These are phyloP conservation scores for Sakesphorus luctuosus DNA, from an alignment of 2,113 vertebrate genomes.

Conservation along the genomic window DNA sequence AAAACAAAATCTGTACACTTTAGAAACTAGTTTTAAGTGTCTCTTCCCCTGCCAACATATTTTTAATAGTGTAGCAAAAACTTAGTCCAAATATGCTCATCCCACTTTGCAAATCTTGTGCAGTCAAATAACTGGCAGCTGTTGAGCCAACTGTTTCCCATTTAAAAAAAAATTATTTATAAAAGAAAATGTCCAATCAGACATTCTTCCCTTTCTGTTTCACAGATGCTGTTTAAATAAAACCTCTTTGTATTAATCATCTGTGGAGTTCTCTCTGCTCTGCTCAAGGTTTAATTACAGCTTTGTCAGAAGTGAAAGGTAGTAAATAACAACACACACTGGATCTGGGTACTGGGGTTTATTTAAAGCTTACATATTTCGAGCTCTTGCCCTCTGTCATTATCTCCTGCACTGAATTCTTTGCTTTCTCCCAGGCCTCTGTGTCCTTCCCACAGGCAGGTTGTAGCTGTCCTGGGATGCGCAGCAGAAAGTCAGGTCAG, in stretches of 20 bases:
- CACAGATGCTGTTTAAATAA: slow-evolving; percentile 20
- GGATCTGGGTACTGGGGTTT: neutral
- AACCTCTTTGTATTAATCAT: slow-evolving; percentile 1
- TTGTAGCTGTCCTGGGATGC: accelerated
- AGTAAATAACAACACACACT: neutral
- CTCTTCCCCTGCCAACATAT: neutral
- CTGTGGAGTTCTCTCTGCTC: neutral
- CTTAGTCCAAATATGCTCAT: slow-evolving; percentile 31
- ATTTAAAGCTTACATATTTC: neutral
- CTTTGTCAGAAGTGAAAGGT: neutral
- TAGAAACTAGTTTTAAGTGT: neutral
- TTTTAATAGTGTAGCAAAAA: slow-evolving; percentile 28
- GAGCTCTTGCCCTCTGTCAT: neutral
- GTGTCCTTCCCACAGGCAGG: neutral
- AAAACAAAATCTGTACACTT: slow-evolving; percentile 22
- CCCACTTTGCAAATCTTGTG: slow-evolving; percentile 12
- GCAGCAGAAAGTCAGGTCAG: neutral
- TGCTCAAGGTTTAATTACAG: slow-evolving; percentile 22
- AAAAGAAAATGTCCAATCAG: slow-evolving; percentile 36
- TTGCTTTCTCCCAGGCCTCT: neutral
- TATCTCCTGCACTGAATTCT: neutral
- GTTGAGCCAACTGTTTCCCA: slow-evolving; percentile 29
- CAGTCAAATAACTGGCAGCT: slow-evolving; percentile 49
- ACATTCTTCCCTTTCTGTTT: slow-evolving; percentile 14
- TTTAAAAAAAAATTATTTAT: slow-evolving; percentile 20